Percentiles rank a stretch among this genome's conserved stretches.
These are phyloP conservation scores for Oryzias woworae DNA, from an alignment of 2,113 vertebrate species.

Conservation along the genomic window DNA sequence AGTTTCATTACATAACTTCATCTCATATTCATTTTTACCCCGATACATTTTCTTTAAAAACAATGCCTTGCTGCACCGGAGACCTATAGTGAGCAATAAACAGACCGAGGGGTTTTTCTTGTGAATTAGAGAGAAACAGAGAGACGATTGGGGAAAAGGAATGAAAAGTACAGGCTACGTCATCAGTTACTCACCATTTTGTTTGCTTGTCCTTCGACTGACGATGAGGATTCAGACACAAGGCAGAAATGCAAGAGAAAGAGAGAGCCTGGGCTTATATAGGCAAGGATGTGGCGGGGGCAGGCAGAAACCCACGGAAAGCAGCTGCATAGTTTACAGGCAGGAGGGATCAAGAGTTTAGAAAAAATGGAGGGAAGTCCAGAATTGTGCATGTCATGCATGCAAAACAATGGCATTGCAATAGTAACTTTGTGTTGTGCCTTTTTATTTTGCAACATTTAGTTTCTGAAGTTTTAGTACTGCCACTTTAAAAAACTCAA, in stretches of 20 bases:
- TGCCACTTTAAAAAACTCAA: no score
- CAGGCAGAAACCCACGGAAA: slow-evolving; percentile 55
- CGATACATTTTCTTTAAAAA: slow-evolving; percentile 4
- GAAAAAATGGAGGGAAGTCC: slow-evolving; percentile 38
- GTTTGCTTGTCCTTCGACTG: slow-evolving; percentile 74
- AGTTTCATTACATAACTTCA: slow-evolving; percentile 8
- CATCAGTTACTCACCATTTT: slow-evolving; percentile 78
- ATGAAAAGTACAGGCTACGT: slow-evolving; percentile 30
- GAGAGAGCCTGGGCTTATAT: slow-evolving; percentile 68
- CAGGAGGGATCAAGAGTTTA: slow-evolving; percentile 31
- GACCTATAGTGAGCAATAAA: slow-evolving; percentile 3
- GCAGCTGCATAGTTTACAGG: slow-evolving; percentile 55
- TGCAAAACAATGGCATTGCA: not conserved
- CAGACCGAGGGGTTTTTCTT: not conserved
- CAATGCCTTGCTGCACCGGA: slow-evolving; percentile 1
- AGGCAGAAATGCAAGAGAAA: slow-evolving; percentile 66
- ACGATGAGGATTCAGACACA: slow-evolving; percentile 77
- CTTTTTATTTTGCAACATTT: no score
- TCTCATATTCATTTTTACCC: not conserved
- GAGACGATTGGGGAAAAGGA: not conserved
- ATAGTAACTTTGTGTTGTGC: not conserved
- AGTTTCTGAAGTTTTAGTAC: no score
- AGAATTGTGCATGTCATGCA: not conserved
- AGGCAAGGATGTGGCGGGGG: slow-evolving; percentile 61
- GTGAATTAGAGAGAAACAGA: not conserved